Evolutionary conservation across 2,113 vertebrate genomes (phyloP), one percentile per base, ranked within the genome.

Genomic region (Mus musculus): DNA sequence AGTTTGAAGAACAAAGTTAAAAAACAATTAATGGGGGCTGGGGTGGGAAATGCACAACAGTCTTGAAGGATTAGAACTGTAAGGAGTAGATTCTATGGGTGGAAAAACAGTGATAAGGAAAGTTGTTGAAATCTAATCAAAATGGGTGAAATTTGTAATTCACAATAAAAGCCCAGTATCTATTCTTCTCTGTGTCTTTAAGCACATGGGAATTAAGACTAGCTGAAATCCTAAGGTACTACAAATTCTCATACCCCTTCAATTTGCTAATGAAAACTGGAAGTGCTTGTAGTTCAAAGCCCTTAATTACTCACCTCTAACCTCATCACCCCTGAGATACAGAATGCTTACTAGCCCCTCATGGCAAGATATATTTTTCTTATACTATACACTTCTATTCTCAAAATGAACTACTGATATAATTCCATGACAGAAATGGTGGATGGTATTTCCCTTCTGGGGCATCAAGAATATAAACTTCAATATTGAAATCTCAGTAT

Each of bases 141-240:
- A 65, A 39, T 54, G 52, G 16, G 19, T 71, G 61, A 93, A 77
- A 91, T 88, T 56, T 96, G 14, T 20, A 90, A 89, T 91, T 96
- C 39, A 78, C 33, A 86, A 78, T 28, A 67, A 71, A 92, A 90
- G 69, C 8, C 39, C n/a, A 54, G 69, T 17, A 90, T 49, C 19
- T 91, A 13, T 36, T 10, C 36, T 24, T 73, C 8, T 89, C 2
- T 36, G 14, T 56, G 42, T 42, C n/a, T 33, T 91, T 78, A 86
- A 24, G 63, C 88, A 24, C 3, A 71, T 78, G 56, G 90, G 42
- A 84, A 71, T 88, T 11, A 92, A 30, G 76, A 67, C 63, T 46
- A 16, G 20, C 56, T 65, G 28, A 89, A 93, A 87, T 54, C 12
- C 2, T 26, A 39, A 77, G 49, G 19, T 14, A 28, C 49, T 93